phyloP scores from a whole-genome alignment of 1,140 invertebrate species.

The Pissodes strobi region DNA sequence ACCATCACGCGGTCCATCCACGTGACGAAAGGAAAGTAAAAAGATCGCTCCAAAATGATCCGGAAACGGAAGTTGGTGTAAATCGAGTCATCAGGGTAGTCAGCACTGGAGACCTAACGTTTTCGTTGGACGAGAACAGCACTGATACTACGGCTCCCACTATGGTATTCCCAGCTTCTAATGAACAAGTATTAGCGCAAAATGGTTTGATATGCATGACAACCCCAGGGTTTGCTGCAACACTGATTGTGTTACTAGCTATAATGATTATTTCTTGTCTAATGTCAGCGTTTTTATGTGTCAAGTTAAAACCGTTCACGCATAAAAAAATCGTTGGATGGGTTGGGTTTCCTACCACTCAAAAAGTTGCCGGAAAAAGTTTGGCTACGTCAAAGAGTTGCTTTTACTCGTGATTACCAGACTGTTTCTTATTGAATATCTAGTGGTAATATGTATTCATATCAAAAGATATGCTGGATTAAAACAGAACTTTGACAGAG shows the following conservation, averaged over 20 bases:
- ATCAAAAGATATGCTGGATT: too few species aligned
- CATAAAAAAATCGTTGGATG: conserved; percentile 60
- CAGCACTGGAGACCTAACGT: conserved; percentile 82
- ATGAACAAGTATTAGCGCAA: conserved; percentile 55
- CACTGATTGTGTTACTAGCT: conserved; percentile 76
- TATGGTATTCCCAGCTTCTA: conserved; percentile 69
- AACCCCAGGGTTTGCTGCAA: conserved; percentile 84
- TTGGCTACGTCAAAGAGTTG: conserved; percentile 54
- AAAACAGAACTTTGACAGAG: too few species aligned
- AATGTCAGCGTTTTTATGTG: conserved; percentile 81
- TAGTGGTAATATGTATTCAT: too few species aligned
- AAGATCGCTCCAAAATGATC: conserved; percentile 65
- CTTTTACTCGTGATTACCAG: conserved; percentile 60
- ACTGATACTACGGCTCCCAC: conserved; percentile 63
- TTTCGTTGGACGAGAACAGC: conserved; percentile 70
- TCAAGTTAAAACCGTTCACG: conserved; percentile 73
- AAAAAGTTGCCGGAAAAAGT: conserved; percentile 51
- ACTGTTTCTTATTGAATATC: too few species aligned
- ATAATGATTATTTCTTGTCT: conserved; percentile 82
- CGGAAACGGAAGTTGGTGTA: conserved; percentile 79
- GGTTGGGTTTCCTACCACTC: conserved; percentile 54
- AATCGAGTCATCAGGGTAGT: conserved; percentile 84
- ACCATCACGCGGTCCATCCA: conserved; percentile 66
- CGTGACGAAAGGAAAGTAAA: conserved; percentile 73
- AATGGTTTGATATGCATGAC: conserved; percentile 86